Percentiles rank a stretch among this genome's conserved stretches.
Evolutionary conservation across 2,797 vertebrate species (phyloP).

Genomic region (Gymnothorax javanicus): DNA sequence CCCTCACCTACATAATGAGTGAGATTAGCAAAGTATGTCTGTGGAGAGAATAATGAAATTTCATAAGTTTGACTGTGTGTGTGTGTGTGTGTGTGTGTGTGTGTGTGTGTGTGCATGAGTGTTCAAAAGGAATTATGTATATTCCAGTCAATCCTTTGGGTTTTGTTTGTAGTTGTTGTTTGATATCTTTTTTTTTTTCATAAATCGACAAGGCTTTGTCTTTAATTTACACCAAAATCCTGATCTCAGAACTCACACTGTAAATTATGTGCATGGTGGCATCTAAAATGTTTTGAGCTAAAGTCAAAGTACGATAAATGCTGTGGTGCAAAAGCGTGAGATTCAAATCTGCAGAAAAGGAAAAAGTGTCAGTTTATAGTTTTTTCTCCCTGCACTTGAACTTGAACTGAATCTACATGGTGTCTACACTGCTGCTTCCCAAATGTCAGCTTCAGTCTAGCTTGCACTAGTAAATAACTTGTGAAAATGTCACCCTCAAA

Average conservation of each 20-base stretch:
- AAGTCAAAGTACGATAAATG: neutral
- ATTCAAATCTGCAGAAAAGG: neutral
- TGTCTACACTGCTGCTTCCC: neutral
- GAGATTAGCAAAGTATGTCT: neutral
- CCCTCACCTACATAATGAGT: no score
- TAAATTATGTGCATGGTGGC: neutral
- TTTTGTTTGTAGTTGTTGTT: neutral
- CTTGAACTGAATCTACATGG: neutral
- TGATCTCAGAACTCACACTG: no score
- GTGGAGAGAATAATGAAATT: neutral
- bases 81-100: neutral
- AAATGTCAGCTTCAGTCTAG: conserved; percentile 20
- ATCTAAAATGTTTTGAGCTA: neutral
- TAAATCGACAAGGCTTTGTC: neutral
- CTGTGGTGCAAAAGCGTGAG: neutral
- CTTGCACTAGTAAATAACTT: conserved; percentile 9
- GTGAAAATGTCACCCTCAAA: conserved; percentile 27
- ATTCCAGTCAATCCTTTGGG: neutral
- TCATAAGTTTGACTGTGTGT: neutral
- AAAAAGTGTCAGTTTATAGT: neutral
- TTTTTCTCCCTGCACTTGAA: neutral
- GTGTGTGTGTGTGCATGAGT: neutral
- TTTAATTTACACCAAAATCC: neutral
- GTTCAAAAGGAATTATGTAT: no score
- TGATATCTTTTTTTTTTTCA: neutral